phyloP scores from a whole-genome alignment of 2,113 vertebrate species.

The Ochotona princeps region DNA sequence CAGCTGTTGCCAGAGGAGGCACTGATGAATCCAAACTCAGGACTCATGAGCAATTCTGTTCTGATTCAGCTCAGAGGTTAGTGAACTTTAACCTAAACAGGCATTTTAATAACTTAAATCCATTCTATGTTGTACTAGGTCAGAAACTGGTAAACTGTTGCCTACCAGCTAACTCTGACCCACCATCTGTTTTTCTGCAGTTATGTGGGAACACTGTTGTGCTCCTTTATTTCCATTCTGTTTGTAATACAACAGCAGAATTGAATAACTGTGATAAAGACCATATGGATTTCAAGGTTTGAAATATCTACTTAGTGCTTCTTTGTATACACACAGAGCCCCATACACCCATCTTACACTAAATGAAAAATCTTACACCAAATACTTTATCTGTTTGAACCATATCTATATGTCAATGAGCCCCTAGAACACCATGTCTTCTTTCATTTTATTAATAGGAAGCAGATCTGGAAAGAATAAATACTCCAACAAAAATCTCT shows the following conservation, averaged over 20 bases:
- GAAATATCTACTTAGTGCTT: constrained; percentile 39
- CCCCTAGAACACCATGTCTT: background rate
- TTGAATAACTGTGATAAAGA: background rate
- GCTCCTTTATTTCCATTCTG: background rate
- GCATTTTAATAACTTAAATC: background rate
- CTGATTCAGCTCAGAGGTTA: background rate
- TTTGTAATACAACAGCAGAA: background rate
- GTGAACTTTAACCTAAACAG: background rate
- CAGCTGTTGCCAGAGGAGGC: background rate
- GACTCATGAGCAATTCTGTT: background rate
- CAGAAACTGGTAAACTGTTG: background rate
- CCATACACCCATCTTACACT: background rate
- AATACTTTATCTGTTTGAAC: constrained; percentile 5
- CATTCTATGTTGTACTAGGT: background rate
- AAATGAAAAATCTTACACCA: background rate
- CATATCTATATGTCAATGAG: background rate
- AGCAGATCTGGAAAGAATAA: background rate
- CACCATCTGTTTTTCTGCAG: background rate
- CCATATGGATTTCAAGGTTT: background rate
- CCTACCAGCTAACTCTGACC: background rate
- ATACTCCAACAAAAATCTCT: background rate
- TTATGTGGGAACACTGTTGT: background rate
- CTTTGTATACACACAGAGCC: background rate
- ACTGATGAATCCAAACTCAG: background rate
- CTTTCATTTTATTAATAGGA: background rate